Evolutionary conservation across 2,888 invertebrate genomes (phyloP).

Genomic region (Eupsilia transversa): DNA sequence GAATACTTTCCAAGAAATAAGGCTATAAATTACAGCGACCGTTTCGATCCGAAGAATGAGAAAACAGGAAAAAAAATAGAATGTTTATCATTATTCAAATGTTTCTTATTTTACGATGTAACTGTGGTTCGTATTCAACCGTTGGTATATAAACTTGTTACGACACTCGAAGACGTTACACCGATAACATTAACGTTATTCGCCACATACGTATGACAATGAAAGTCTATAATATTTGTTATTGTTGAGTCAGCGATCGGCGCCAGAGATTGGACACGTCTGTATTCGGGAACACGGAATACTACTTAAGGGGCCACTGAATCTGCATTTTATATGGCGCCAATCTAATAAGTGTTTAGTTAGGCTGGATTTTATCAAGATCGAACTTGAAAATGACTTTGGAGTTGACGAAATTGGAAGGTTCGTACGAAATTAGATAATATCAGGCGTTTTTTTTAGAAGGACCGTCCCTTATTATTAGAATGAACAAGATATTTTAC

Average conservation of each 20-base stretch:
- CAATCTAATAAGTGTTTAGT: constrained; percentile 50
- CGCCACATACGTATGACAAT: constrained; percentile 33
- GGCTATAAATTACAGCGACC: constrained; percentile 55
- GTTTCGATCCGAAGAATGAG: constrained; percentile 51
- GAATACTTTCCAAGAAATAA: constrained; percentile 62
- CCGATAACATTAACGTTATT: constrained; percentile 43
- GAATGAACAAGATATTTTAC: constrained; percentile 13
- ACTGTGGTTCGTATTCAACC: constrained; percentile 35
- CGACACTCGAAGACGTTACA: constrained; percentile 22
- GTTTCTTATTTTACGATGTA: constrained; percentile 57
- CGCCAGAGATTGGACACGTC: constrained; percentile 70
- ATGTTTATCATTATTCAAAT: constrained; percentile 68
- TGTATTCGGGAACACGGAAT: constrained; percentile 63
- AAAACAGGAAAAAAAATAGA: constrained; percentile 61
- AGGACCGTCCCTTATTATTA: constrained; percentile 3
- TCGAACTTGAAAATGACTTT: constrained; percentile 45
- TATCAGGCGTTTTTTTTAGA: constrained; percentile 16
- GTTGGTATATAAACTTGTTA: constrained; percentile 30
- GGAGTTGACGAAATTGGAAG: constrained; percentile 32
- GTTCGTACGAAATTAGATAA: constrained; percentile 34
- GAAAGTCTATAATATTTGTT: constrained; percentile 25
- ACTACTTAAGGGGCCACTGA: constrained; percentile 39
- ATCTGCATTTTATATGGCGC: constrained; percentile 59
- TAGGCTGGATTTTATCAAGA: constrained; percentile 44
- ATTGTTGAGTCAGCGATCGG: constrained; percentile 55